phyloP scores from a whole-genome alignment of 2,888 invertebrate species.

The Galerucella nymphaeae region DNA sequence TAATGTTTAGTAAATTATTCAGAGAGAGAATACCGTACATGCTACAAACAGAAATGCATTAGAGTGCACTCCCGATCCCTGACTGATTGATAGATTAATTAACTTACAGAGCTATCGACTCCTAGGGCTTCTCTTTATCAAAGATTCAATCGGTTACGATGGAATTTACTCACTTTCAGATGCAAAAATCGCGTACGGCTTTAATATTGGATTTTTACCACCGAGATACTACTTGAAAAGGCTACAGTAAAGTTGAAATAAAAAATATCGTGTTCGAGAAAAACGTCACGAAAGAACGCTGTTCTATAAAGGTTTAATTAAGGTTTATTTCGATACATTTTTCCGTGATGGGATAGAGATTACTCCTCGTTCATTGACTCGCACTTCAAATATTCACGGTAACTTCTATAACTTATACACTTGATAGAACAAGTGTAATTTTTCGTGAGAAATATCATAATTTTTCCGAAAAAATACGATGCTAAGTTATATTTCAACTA shows the following conservation, averaged over 20 bases:
- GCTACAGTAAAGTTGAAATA: conserved; percentile 15
- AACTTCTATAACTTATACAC: too few species aligned
- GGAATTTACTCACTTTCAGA: conserved; percentile 45
- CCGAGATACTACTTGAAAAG: conserved; percentile 39
- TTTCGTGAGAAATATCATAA: too few species aligned
- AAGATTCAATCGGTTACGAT: conserved; percentile 49
- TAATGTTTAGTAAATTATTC: conserved; percentile 64
- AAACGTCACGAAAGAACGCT: conserved; percentile 37
- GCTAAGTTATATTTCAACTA: too few species aligned
- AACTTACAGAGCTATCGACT: conserved; percentile 56
- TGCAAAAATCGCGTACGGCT: conserved; percentile 47
- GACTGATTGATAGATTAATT: conserved; percentile 62
- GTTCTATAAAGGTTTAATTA: conserved; percentile 37
- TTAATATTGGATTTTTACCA: conserved; percentile 46
- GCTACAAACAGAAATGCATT: conserved; percentile 59
- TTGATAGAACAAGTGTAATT: too few species aligned
- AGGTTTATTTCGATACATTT: conserved; percentile 31
- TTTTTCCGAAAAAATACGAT: too few species aligned
- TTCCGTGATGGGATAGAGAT: conserved; percentile 7
- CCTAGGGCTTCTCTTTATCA: conserved; percentile 50
- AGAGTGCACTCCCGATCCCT: conserved; percentile 61
- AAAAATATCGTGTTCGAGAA: conserved; percentile 30
- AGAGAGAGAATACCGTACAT: conserved; percentile 60
- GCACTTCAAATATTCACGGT: background rate
- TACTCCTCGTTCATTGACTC: conserved; percentile 18